Evolutionary conservation across 2,113 vertebrate genomes (phyloP).

Genomic region (Anthoscopus minutus): DNA sequence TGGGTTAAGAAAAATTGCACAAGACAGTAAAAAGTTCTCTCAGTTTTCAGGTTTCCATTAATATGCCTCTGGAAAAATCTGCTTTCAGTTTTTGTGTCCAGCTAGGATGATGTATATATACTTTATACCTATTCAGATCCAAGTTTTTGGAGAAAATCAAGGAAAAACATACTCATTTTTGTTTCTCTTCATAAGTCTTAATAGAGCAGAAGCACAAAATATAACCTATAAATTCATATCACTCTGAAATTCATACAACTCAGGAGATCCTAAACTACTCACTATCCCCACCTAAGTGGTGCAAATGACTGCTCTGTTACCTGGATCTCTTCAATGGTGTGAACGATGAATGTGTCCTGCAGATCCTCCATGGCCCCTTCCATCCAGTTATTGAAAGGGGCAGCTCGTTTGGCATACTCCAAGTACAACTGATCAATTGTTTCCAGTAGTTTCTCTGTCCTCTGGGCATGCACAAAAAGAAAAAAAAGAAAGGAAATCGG

Average conservation of each 20-base stretch:
- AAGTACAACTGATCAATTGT: slow-evolving; percentile 97
- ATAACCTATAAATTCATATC: not conserved
- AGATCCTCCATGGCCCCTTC: slow-evolving; percentile 98
- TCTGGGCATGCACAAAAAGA: slow-evolving; percentile 65
- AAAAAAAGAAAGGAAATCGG: not conserved
- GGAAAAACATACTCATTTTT: not conserved
- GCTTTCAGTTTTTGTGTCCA: not conserved
- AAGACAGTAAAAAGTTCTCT: not conserved
- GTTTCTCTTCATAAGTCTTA: not conserved
- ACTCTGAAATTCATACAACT: not conserved
- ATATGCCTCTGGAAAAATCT: not conserved
- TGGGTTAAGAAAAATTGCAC: not conserved
- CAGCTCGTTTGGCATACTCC: slow-evolving; percentile 96
- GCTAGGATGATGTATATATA: not conserved
- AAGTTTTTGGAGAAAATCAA: not conserved
- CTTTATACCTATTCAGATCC: not conserved
- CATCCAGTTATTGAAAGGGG: slow-evolving; percentile 99
- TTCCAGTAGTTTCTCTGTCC: slow-evolving; percentile 94
- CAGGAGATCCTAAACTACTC: not conserved
- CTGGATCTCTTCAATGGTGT: slow-evolving; percentile 98
- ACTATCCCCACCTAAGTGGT: not conserved
- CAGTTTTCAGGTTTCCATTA: not conserved
- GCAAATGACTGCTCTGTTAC: slow-evolving; percentile 56
- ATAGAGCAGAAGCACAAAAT: not conserved
- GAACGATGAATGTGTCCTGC: slow-evolving; percentile 97